Percentiles rank a stretch among this genome's conserved stretches.
phyloP scores from a whole-genome alignment of 2,888 invertebrate genomes.

The Deroplatys truncata region DNA sequence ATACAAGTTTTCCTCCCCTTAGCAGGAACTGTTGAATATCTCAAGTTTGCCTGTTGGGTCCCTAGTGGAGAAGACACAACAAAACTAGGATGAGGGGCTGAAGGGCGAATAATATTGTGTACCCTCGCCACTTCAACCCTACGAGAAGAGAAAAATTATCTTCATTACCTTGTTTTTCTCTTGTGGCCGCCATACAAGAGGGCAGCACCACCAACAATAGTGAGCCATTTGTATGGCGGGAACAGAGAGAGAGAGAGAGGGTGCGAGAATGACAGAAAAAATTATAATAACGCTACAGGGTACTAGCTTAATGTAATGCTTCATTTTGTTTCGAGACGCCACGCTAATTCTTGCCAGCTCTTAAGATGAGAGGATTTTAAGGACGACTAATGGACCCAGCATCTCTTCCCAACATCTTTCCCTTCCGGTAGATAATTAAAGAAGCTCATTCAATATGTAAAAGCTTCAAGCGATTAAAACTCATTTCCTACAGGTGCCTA shows the following conservation, averaged over 20 bases:
- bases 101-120: slow-evolving; percentile 7
- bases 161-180: slow-evolving; percentile 17
- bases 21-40: slow-evolving; percentile 5
- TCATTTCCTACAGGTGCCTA: no score
- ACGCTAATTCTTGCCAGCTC: not conserved
- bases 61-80: not conserved
- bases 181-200: slow-evolving; percentile 11
- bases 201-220: not conserved
- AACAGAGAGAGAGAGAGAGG: not conserved
- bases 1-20: not conserved
- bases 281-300: not conserved
- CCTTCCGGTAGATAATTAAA: not conserved
- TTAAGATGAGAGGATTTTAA: not conserved
- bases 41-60: not conserved
- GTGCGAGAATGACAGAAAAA: not conserved
- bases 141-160: not conserved
- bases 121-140: not conserved
- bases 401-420: not conserved
- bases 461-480: not conserved
- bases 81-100: not conserved
- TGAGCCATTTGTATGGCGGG: not conserved
- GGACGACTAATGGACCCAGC: not conserved
- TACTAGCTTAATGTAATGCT: not conserved
- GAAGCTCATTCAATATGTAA: not conserved
- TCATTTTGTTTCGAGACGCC: not conserved